These are phyloP conservation scores for Misgurnus anguillicaudatus DNA, from an alignment of 2,113 vertebrate genomes.

Conservation along the genomic window DNA sequence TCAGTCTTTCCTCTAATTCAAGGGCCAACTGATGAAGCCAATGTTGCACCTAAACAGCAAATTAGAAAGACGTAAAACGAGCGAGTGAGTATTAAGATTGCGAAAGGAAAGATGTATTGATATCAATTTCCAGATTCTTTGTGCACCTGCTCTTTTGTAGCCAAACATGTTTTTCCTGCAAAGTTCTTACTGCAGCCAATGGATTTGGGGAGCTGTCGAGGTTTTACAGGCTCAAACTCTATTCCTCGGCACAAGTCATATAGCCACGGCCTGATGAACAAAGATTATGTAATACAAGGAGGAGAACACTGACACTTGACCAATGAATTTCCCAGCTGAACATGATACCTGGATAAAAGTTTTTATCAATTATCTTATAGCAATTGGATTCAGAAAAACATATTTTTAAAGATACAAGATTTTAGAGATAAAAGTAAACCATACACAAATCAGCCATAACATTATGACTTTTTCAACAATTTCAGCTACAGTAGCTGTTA, in stretches of 20 bases:
- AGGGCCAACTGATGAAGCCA: conserved; percentile 93
- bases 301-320: too few species aligned
- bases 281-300: background rate
- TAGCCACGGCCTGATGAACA: conserved; percentile 83
- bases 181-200: conserved; percentile 98
- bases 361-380: too few species aligned
- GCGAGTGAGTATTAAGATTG: background rate
- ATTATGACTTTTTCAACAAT: too few species aligned
- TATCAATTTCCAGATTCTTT: background rate
- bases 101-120: background rate
- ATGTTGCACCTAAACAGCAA: conserved; percentile 81
- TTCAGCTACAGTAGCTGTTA: too few species aligned
- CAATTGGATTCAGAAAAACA: too few species aligned
- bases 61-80: background rate
- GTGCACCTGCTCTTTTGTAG: conserved; percentile 83
- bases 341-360: too few species aligned
- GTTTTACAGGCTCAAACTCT: conserved; percentile 92
- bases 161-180: conserved; percentile 82
- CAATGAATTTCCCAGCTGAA: too few species aligned
- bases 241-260: conserved; percentile 91
- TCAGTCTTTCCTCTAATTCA: conserved; percentile 91
- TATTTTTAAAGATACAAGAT: too few species aligned
- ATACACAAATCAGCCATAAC: too few species aligned
- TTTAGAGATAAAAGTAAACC: too few species aligned
- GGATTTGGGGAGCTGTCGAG: conserved; percentile 88